Evolutionary conservation across 2,113 vertebrate genomes (phyloP).

Genomic region (Myrmophylax atrothorax): DNA sequence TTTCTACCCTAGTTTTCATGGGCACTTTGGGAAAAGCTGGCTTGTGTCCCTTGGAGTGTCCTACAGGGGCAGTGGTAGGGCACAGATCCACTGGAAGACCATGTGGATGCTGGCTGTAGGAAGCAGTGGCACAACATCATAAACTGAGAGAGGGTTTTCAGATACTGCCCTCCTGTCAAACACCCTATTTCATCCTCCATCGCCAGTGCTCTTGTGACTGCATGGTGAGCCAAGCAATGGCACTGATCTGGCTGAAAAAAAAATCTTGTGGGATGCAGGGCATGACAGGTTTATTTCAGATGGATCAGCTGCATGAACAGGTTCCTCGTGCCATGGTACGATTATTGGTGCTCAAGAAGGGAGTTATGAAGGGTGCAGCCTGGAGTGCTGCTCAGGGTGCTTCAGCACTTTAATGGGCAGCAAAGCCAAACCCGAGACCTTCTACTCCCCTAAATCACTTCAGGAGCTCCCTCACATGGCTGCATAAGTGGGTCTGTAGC

Average conservation of each 20-base stretch:
- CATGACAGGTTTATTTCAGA: background rate
- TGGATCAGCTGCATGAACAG: accelerated
- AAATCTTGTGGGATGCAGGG: accelerated
- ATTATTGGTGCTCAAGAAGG: background rate
- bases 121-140: background rate
- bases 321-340: accelerated
- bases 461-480: background rate
- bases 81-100: background rate
- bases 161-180: background rate
- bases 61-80: background rate
- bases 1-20: background rate
- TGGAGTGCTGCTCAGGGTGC: background rate
- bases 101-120: accelerated
- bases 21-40: background rate
- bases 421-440: background rate
- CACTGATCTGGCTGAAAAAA: background rate
- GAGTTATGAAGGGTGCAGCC: accelerated
- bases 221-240: accelerated
- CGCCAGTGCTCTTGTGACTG: background rate
- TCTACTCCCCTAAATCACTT: background rate
- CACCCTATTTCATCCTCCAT: background rate
- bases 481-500: background rate
- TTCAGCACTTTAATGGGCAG: background rate
- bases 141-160: background rate
- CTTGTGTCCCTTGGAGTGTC: background rate